Evolutionary conservation across 2,113 vertebrate species (phyloP), one percentile per base, ranked within the genome.

Genomic region (Suricata suricatta): DNA sequence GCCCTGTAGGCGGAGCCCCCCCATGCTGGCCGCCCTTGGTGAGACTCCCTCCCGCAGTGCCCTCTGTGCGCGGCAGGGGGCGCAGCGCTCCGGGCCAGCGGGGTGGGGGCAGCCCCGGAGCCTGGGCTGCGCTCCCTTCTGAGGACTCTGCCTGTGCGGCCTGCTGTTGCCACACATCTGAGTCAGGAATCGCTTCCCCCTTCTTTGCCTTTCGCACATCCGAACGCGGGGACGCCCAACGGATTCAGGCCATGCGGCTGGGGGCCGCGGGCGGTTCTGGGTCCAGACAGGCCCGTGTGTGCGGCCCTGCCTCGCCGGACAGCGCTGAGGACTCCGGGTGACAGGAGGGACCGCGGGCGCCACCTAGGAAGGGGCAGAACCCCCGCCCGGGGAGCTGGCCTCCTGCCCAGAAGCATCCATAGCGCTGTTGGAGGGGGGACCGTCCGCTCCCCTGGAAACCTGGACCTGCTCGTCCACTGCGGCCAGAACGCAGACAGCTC

Each of bases 61-160:
- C 81, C 41, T 41, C 14, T 2, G 1, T 41, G 50, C 10, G 8
- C 94, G 35, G 94, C 92, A 97, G 92, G 31, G 92, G 94, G 92
- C 80, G 69, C 31, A 0, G 35, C 1, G 52, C 38, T 1, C 38
- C 3, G 50, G 60, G 54, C 5, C 11, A 16, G 21, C 10, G 35
- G 52, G 50, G 9, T 0, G 33, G 27, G 2, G 4, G 12, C 12
- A 19, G 5, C 41, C 54, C 10, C 0, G 0, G 16, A 5, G 13
- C 1, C 0, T 2, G 31, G 83, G 8, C 2, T 4, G 31, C n/a
- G 2, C 4, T 2, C 38, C 21, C 25, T 10, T 13, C 27, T 10
- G 54, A 0, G 17, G 57, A 7, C 16, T 0, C 31, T 15, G 21
- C 31, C 12, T 2, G 1, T 10, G 1, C 12, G 0, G 2, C 3